Percentiles rank a stretch among this genome's conserved stretches.
Evolutionary conservation across 2,113 vertebrate genomes (phyloP).

Genomic region (Mohoua ochrocephala): DNA sequence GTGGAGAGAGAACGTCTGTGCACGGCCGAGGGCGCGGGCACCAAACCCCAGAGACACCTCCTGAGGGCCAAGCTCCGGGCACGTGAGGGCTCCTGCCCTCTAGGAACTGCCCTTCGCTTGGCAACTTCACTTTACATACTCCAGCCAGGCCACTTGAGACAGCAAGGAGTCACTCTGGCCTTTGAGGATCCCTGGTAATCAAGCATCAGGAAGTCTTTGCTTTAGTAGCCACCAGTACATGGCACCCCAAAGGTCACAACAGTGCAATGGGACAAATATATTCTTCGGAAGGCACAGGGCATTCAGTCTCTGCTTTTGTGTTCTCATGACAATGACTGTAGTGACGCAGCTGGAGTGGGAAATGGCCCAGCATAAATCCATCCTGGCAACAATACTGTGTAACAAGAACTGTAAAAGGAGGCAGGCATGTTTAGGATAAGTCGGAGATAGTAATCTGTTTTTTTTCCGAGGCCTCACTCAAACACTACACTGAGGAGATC

Average conservation of each 20-base stretch:
- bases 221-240: not conserved
- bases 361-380: constrained; percentile 65
- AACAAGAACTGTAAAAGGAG: constrained; percentile 40
- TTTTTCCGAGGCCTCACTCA: constrained; percentile 31
- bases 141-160: not conserved
- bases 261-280: constrained; percentile 11
- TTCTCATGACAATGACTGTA: constrained; percentile 59
- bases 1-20: not conserved
- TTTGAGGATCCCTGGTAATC: not conserved
- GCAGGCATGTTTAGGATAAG: constrained; percentile 56
- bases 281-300: constrained; percentile 13
- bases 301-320: constrained; percentile 51
- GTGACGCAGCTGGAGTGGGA: constrained; percentile 63
- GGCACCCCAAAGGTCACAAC: not conserved
- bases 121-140: not conserved
- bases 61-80: not conserved
- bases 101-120: not conserved
- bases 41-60: not conserved
- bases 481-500: constrained; percentile 13
- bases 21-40: not conserved
- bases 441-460: constrained; percentile 41
- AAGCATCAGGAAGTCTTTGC: constrained; percentile 9
- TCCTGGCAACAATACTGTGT: constrained; percentile 51
- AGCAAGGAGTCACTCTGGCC: not conserved
- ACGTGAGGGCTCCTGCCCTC: not conserved